These are phyloP conservation scores for Dicaeum eximium DNA, from an alignment of 2,113 vertebrate genomes.

Conservation along the genomic window DNA sequence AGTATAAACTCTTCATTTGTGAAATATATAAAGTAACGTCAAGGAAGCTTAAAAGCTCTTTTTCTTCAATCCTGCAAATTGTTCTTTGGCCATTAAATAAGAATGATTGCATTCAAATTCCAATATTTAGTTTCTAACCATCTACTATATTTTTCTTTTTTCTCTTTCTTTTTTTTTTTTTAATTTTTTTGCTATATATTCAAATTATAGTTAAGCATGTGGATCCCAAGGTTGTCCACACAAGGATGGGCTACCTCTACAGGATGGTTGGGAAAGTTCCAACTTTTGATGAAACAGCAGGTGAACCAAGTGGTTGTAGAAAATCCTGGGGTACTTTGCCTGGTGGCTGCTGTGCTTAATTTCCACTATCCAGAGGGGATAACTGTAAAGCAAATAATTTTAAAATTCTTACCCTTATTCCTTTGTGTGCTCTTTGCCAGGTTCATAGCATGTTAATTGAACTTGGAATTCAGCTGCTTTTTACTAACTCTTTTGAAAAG, in stretches of 20 bases:
- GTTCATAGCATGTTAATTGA: constrained; percentile 24
- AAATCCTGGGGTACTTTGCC: constrained; percentile 65
- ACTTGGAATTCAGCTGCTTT: constrained; percentile 17
- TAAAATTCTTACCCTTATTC: constrained; percentile 42
- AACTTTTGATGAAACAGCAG: constrained; percentile 80
- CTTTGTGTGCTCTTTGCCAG: constrained; percentile 25
- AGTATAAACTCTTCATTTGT: constrained; percentile 6
- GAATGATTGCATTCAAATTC: constrained; percentile 84
- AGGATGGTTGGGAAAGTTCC: constrained; percentile 70
- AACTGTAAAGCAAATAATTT: constrained; percentile 55
- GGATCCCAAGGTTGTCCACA: constrained; percentile 76
- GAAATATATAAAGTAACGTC: constrained; percentile 14
- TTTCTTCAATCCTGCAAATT: constrained; percentile 74
- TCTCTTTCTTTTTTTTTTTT: constrained; percentile 75
- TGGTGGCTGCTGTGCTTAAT: constrained; percentile 69
- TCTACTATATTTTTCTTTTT: constrained; percentile 82
- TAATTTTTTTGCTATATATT: constrained; percentile 71
- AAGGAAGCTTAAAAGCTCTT: constrained; percentile 45
- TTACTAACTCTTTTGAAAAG: constrained; percentile 4
- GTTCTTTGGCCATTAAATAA: constrained; percentile 80
- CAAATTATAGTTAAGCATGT: constrained; percentile 82
- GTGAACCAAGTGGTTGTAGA: constrained; percentile 69
- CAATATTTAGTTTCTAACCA: constrained; percentile 79
- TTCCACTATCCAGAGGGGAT: constrained; percentile 66
- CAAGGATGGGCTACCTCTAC: constrained; percentile 78